Percentiles rank a stretch among this genome's conserved stretches.
Evolutionary conservation across 2,113 vertebrate species (phyloP).

Genomic region (Eublepharis macularius): DNA sequence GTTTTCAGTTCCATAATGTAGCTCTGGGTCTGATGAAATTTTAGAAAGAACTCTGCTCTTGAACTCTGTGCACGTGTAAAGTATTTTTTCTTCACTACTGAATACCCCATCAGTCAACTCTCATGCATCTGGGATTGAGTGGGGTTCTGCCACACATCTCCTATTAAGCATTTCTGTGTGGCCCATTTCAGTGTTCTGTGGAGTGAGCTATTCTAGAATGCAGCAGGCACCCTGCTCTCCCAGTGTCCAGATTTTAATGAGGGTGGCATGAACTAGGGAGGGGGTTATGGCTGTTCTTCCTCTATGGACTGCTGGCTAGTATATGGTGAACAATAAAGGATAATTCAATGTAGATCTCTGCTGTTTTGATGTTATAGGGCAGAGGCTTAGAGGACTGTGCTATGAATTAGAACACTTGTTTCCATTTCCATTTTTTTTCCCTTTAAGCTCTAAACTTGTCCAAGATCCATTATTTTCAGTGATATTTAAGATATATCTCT

Average conservation of each 20-base stretch:
- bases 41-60: not conserved
- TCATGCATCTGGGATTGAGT: not conserved
- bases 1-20: not conserved
- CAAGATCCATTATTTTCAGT: not conserved
- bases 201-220: not conserved
- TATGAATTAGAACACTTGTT: too few species aligned
- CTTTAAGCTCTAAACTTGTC: not conserved
- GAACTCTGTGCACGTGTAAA: not conserved
- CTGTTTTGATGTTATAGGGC: not conserved
- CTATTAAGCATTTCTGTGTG: too few species aligned
- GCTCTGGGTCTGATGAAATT: not conserved
- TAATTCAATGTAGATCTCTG: not conserved
- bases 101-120: not conserved
- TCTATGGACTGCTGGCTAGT: too few species aligned
- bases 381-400: not conserved
- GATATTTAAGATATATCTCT: not conserved
- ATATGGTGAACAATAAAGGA: too few species aligned
- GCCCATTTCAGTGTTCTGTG: not conserved
- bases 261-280: too few species aligned
- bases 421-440: not conserved
- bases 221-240: not conserved
- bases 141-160: too few species aligned
- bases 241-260: too few species aligned
- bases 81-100: not conserved
- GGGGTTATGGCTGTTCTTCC: too few species aligned